phyloP scores from a whole-genome alignment of 35 echinoderm and acorn worm species.

The Lytechinus pictus region DNA sequence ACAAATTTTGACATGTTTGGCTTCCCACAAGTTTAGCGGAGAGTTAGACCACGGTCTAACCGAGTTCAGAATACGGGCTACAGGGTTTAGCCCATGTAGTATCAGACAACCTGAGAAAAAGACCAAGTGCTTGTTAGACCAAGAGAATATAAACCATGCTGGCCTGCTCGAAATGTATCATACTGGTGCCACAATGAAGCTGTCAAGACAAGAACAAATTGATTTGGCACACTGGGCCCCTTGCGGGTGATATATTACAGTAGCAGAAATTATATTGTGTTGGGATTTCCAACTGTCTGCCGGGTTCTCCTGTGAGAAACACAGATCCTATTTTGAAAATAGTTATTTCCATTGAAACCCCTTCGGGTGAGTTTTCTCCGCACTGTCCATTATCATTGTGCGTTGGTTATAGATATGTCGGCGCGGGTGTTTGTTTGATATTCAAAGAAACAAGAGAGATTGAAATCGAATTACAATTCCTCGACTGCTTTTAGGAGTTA shows the following conservation, averaged over 20 bases:
- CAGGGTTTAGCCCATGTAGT: too few relatives aligned
- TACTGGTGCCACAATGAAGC: not conserved
- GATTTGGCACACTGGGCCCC: not conserved
- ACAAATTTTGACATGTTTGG: too few relatives aligned
- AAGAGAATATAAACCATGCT: not conserved
- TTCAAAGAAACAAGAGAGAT: not conserved
- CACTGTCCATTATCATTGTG: too few relatives aligned
- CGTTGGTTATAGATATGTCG: too few relatives aligned
- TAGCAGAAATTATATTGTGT: not conserved
- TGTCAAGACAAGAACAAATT: not conserved
- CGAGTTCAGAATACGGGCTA: too few relatives aligned
- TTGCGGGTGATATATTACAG: slow-evolving; percentile 1
- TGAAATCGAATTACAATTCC: not conserved
- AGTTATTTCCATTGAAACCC: not conserved
- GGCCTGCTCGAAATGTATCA: not conserved
- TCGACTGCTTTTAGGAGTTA: too few relatives aligned
- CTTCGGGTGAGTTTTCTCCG: not conserved
- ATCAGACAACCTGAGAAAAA: too few relatives aligned
- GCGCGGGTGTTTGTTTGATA: not conserved
- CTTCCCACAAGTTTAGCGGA: too few relatives aligned
- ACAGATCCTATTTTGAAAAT: not conserved
- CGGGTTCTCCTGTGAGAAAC: not conserved
- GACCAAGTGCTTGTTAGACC: too few relatives aligned
- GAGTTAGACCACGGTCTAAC: too few relatives aligned
- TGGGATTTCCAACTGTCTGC: not conserved